phyloP scores from a whole-genome alignment of 2,888 invertebrate species.

The Oxystoma pomonae region DNA sequence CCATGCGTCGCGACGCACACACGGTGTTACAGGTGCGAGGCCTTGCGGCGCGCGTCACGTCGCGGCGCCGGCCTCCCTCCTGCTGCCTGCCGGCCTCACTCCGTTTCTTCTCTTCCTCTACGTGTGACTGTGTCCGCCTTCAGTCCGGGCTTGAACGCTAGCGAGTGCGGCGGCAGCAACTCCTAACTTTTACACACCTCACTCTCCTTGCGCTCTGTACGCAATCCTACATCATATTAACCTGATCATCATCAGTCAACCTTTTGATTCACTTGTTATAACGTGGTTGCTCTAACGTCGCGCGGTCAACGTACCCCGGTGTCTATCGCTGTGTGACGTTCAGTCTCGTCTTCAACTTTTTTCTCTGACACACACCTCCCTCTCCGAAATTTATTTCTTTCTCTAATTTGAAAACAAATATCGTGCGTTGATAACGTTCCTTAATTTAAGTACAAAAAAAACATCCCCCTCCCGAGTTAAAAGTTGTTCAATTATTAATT shows the following conservation, averaged over 20 bases:
- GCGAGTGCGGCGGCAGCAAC: conserved; percentile 52
- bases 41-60: conserved; percentile 14
- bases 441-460: conserved; percentile 23
- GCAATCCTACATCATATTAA: background rate
- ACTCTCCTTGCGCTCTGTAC: conserved; percentile 33
- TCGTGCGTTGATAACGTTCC: conserved; percentile 17
- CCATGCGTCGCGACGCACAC: background rate
- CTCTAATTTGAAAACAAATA: background rate
- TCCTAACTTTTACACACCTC: conserved; percentile 42
- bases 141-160: conserved; percentile 55
- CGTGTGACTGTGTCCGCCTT: conserved; percentile 38
- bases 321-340: background rate
- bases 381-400: background rate
- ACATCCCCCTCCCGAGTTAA: conserved; percentile 7
- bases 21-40: background rate
- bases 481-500: conserved; percentile 5
- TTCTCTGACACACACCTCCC: background rate
- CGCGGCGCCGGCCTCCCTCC: conserved; percentile 10
- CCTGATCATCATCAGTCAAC: too few relatives aligned
- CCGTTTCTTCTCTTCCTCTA: background rate
- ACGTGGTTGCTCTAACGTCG: background rate
- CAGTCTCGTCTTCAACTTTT: background rate
- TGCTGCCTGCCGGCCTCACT: background rate
- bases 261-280: too few relatives aligned
- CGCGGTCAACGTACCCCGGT: background rate